phyloP scores from a whole-genome alignment of 2,113 vertebrate species.

The Nycticryphes semicollaris region DNA sequence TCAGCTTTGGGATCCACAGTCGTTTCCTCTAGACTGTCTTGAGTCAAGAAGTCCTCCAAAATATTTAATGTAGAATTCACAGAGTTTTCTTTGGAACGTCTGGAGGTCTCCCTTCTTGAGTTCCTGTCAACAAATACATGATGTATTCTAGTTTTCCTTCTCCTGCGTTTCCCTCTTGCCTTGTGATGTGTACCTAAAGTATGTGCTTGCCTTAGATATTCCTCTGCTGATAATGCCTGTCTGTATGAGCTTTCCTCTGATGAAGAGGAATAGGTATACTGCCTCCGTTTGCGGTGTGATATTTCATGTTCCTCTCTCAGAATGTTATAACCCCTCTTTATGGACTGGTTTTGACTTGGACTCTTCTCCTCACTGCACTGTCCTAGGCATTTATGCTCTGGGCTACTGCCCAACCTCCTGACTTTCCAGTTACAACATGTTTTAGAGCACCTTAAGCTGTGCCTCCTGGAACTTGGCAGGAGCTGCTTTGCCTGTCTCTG shows the following conservation, averaged over 20 bases:
- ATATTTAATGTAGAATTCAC: background rate
- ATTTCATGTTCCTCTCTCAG: slow-evolving; percentile 63
- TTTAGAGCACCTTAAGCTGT: slow-evolving; percentile 39
- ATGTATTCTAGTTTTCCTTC: slow-evolving; percentile 41
- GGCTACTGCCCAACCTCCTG: slow-evolving; percentile 9
- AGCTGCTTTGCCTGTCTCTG: slow-evolving; percentile 28
- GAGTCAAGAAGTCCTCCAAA: background rate
- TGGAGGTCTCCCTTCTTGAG: background rate
- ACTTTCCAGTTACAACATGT: slow-evolving; percentile 52
- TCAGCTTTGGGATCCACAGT: background rate
- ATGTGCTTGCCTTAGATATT: background rate
- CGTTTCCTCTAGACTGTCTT: slow-evolving; percentile 20
- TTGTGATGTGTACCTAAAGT: slow-evolving; percentile 7
- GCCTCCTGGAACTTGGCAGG: slow-evolving; percentile 16
- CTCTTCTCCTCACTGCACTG: slow-evolving; percentile 29
- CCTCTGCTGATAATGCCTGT: slow-evolving; percentile 20
- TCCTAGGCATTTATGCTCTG: slow-evolving; percentile 41
- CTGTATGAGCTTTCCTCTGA: slow-evolving; percentile 62
- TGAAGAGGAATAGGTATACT: slow-evolving; percentile 57
- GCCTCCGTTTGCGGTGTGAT: slow-evolving; percentile 63
- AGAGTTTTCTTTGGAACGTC: background rate
- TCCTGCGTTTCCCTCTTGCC: slow-evolving; percentile 67
- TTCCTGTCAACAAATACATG: background rate
- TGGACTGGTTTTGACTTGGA: slow-evolving; percentile 36
- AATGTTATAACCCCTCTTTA: slow-evolving; percentile 73